Percentiles rank a stretch among this genome's conserved stretches.
Evolutionary conservation across 2,797 vertebrate species (phyloP).

Genomic region (Falco peregrinus): DNA sequence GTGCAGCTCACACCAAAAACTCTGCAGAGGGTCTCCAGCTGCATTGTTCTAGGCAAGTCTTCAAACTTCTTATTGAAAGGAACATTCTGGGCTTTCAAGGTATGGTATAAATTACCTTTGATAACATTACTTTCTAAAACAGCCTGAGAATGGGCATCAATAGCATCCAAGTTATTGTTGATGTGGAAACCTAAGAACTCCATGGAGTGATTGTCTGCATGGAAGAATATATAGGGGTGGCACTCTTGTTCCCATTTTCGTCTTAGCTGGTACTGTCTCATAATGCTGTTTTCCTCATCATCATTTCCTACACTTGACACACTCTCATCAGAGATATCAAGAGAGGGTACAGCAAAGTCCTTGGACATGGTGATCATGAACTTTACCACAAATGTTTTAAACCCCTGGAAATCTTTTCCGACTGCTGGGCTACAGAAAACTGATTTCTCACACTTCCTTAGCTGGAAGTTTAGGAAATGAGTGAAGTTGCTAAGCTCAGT

Average conservation of each 20-base stretch:
- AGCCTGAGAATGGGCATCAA: constrained; percentile 66
- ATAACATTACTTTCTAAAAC: constrained; percentile 78
- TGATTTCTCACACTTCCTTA: constrained; percentile 81
- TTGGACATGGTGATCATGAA: constrained; percentile 84
- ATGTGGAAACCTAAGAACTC: constrained; percentile 84
- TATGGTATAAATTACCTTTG: constrained; percentile 53
- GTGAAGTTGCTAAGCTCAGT: constrained; percentile 83
- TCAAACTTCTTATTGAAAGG: constrained; percentile 81
- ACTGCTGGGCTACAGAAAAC: constrained; percentile 78
- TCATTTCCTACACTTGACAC: neutral
- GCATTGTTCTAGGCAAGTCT: constrained; percentile 67
- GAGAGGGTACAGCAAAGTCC: constrained; percentile 81
- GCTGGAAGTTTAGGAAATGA: constrained; percentile 82
- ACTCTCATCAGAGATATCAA: constrained; percentile 79
- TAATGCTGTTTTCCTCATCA: constrained; percentile 44
- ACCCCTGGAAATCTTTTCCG: constrained; percentile 74
- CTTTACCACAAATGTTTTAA: constrained; percentile 81
- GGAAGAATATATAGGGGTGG: constrained; percentile 86
- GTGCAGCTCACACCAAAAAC: constrained; percentile 73
- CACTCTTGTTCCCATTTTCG: constrained; percentile 81
- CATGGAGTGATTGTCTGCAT: constrained; percentile 79
- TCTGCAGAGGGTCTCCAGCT: constrained; percentile 77
- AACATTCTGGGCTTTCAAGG: constrained; percentile 75
- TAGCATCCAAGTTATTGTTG: constrained; percentile 53
- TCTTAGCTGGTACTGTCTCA: constrained; percentile 31